These are phyloP conservation scores for Chymomyza procnemis DNA, from an alignment of 2,888 invertebrate species.

Conservation along the genomic window DNA sequence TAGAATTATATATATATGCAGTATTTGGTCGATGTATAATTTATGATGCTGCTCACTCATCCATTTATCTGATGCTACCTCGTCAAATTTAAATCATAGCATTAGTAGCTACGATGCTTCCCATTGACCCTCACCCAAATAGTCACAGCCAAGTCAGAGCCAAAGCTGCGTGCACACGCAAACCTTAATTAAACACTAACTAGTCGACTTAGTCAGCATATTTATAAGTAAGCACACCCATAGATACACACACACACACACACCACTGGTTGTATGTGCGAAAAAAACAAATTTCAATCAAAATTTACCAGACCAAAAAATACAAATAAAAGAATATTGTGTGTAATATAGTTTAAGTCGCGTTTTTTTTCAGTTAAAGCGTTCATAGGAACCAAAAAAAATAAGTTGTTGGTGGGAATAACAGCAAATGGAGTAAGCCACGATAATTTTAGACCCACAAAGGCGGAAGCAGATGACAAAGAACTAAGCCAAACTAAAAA, in stretches of 20 bases:
- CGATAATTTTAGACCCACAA: slow-evolving; percentile 49
- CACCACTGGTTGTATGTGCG: too few species aligned
- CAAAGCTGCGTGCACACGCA: slow-evolving; percentile 57
- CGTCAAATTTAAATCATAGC: not conserved
- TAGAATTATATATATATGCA: too few species aligned
- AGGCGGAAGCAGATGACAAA: slow-evolving; percentile 43
- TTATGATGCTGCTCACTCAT: not conserved
- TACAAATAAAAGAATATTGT: not conserved
- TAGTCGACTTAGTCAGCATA: not conserved
- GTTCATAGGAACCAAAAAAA: slow-evolving; percentile 6
- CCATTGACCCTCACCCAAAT: slow-evolving; percentile 68
- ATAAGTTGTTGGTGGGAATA: slow-evolving; percentile 46
- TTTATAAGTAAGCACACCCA: not conserved
- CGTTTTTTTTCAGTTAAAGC: slow-evolving; percentile 1
- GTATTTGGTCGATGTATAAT: not conserved
- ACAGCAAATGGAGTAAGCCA: slow-evolving; percentile 54
- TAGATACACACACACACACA: not conserved
- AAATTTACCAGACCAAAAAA: slow-evolving; percentile 42
- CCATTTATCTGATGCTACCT: not conserved
- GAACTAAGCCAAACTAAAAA: slow-evolving; percentile 15
- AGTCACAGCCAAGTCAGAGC: slow-evolving; percentile 12
- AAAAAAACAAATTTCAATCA: slow-evolving; percentile 44
- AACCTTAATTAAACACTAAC: slow-evolving; percentile 25
- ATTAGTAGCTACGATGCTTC: slow-evolving; percentile 33
- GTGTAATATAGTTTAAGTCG: not conserved